These are phyloP conservation scores for Crossaster papposus DNA, from an alignment of 53 echinoderm and acorn worm species.

Conservation along the genomic window DNA sequence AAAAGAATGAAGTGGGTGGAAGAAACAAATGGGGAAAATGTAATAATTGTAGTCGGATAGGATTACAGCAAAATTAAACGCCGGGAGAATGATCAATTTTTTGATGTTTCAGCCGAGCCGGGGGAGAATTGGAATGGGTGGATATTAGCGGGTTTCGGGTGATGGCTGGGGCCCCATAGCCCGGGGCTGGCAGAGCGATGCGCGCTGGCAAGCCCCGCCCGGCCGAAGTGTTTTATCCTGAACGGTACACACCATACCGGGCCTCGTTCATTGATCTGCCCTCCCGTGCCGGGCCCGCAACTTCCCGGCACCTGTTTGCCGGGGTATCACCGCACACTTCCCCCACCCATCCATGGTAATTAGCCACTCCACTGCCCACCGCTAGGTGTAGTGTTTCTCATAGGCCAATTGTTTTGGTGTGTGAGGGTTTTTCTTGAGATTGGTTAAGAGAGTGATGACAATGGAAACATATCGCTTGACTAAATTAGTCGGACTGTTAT, in stretches of 20 bases:
- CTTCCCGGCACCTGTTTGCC: constrained; percentile 61
- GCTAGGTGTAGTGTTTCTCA: constrained; percentile 54
- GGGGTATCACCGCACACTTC: constrained; percentile 54
- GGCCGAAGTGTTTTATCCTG: background rate
- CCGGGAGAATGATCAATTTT: constrained; percentile 62
- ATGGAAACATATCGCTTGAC: constrained; percentile 53
- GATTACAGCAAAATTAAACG: constrained; percentile 61
- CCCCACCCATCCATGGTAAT: constrained; percentile 61
- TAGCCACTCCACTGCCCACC: constrained; percentile 57
- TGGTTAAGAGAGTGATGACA: constrained; percentile 1
- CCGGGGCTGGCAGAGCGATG: background rate
- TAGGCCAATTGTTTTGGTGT: constrained; percentile 1
- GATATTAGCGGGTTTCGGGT: constrained; percentile 53
- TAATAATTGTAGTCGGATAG: constrained; percentile 63
- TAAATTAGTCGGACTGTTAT: constrained; percentile 56
- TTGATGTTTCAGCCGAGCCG: constrained; percentile 63
- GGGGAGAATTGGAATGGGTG: constrained; percentile 37
- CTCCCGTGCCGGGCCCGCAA: constrained; percentile 9
- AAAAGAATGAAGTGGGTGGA: background rate
- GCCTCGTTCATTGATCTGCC: constrained; percentile 48
- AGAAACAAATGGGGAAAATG: constrained; percentile 27
- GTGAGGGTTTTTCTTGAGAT: background rate
- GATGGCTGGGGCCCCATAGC: constrained; percentile 40
- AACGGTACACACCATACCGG: constrained; percentile 4
- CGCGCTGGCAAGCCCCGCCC: background rate